Percentiles rank a stretch among this genome's conserved stretches.
These are phyloP conservation scores for Euschistus heros DNA, from an alignment of 1,140 invertebrate genomes.

Conservation along the genomic window DNA sequence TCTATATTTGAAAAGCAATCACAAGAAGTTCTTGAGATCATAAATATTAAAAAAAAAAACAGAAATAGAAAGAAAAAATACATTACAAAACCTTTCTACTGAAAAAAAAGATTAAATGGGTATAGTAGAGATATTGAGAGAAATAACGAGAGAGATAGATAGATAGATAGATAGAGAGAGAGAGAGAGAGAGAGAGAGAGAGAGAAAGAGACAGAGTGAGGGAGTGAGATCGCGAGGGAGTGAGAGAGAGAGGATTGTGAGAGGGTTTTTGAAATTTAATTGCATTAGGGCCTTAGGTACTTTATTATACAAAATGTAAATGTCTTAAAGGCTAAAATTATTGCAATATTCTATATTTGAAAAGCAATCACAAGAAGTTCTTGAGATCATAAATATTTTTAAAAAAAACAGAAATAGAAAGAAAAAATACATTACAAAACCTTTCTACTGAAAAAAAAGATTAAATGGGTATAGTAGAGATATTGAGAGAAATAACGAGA, in stretches of 20 bases:
- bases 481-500: neutral
- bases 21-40: neutral
- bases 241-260: neutral
- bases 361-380: too few species aligned
- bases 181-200: slow-evolving; percentile 11
- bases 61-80: neutral
- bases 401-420: too few species aligned
- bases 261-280: too few species aligned
- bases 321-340: too few species aligned
- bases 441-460: neutral
- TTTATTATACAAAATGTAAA: too few species aligned
- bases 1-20: too few species aligned
- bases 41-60: neutral
- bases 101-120: neutral
- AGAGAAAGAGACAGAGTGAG: neutral
- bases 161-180: neutral
- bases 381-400: too few species aligned
- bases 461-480: neutral
- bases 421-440: too few species aligned
- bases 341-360: too few species aligned
- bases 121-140: neutral
- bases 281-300: too few species aligned
- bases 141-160: neutral
- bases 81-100: neutral
- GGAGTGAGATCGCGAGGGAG: neutral